Evolutionary conservation across 2,113 vertebrate species (phyloP).

Genomic region (Macroglossus sobrinus): DNA sequence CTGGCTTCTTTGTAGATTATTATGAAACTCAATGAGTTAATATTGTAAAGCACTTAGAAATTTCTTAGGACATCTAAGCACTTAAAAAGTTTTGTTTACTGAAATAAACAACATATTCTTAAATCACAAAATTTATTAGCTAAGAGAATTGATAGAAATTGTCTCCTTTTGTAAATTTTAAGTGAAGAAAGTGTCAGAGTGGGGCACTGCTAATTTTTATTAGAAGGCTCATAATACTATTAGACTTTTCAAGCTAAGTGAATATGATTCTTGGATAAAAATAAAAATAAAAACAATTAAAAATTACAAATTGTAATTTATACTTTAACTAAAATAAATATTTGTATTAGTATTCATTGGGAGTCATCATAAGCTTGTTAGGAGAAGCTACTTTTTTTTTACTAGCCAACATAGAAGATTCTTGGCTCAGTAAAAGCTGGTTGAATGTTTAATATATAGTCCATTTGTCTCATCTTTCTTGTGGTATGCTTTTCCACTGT

Average conservation of each 20-base stretch:
- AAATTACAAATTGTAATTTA: constrained; percentile 14
- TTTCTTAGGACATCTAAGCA: neutral
- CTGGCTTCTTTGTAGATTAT: neutral
- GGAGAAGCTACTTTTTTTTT: neutral
- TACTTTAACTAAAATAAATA: neutral
- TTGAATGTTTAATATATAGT: neutral
- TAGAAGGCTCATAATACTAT: neutral
- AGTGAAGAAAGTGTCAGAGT: neutral
- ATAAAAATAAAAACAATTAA: neutral
- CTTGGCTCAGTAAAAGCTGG: neutral
- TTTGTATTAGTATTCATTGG: neutral
- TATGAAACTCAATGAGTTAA: neutral
- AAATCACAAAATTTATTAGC: neutral
- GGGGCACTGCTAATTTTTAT: neutral
- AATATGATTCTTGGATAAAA: neutral
- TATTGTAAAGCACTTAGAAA: neutral
- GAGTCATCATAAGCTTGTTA: neutral
- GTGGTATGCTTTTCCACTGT: neutral
- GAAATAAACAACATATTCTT: neutral
- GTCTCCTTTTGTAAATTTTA: neutral
- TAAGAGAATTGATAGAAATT: neutral
- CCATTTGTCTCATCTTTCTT: neutral
- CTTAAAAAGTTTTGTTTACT: neutral
- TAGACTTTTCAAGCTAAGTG: neutral
- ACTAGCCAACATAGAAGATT: neutral